phyloP scores from a whole-genome alignment of 2,113 vertebrate species.

The Lepisosteus osseus region DNA sequence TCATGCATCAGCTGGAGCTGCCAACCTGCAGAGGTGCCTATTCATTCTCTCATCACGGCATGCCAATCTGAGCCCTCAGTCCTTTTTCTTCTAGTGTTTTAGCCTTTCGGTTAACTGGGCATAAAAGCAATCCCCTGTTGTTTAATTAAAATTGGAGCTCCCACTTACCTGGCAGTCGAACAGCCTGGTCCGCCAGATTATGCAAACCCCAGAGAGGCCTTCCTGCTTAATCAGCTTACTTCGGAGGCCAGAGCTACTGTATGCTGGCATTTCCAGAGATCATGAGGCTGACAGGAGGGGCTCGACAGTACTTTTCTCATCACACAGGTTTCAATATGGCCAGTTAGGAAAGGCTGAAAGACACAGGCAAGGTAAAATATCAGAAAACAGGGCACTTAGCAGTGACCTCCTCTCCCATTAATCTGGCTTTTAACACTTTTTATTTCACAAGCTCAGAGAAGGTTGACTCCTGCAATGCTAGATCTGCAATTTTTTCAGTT shows the following conservation, averaged over 20 bases:
- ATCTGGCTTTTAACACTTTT: background rate
- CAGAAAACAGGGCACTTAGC: background rate
- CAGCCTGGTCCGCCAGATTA: background rate
- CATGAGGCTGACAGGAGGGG: background rate
- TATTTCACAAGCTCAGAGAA: background rate
- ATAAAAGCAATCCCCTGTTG: background rate
- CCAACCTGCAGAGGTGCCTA: no score
- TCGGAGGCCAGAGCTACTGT: background rate
- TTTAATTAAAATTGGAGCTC: background rate
- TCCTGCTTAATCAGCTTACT: slow-evolving; percentile 8
- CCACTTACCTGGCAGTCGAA: background rate
- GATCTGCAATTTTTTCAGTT: background rate
- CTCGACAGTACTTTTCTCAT: background rate
- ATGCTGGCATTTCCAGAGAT: background rate
- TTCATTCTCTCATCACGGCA: no score
- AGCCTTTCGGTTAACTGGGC: background rate
- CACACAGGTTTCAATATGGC: background rate
- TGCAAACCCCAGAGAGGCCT: background rate
- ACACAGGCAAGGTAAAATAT: background rate
- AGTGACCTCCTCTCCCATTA: background rate
- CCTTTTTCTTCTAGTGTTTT: background rate
- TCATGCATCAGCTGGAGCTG: no score
- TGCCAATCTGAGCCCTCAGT: background rate
- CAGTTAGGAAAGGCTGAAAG: background rate
- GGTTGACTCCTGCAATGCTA: background rate